Percentiles rank a stretch among this genome's conserved stretches.
These are phyloP conservation scores for Drosophila prolongata DNA, from an alignment of 2,888 invertebrate genomes.

Conservation along the genomic window DNA sequence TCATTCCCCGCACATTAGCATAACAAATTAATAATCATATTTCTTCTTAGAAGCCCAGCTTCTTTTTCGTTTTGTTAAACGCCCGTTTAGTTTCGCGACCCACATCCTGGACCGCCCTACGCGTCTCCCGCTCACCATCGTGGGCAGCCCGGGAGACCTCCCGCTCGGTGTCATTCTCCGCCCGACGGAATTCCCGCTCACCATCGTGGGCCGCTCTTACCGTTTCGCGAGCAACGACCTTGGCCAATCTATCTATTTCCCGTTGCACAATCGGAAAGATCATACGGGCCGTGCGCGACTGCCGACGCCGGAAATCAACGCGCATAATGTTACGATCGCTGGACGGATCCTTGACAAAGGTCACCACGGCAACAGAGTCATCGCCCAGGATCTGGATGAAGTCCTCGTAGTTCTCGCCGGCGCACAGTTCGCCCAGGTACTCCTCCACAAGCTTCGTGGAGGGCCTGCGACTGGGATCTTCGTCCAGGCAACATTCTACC, in stretches of 20 bases:
- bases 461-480: background rate
- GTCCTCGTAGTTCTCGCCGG: too few species aligned
- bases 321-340: slow-evolving; percentile 1
- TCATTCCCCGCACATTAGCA: slow-evolving; percentile 35
- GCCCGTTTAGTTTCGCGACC: background rate
- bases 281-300: background rate
- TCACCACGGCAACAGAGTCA: slow-evolving; percentile 2
- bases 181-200: slow-evolving; percentile 10
- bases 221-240: slow-evolving; percentile 1
- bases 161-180: slow-evolving; percentile 6
- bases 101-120: slow-evolving; percentile 3
- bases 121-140: slow-evolving; percentile 9
- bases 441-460: too few species aligned
- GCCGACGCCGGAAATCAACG: slow-evolving; percentile 3
- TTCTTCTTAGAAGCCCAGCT: slow-evolving; percentile 15
- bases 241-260: background rate
- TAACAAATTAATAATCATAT: slow-evolving; percentile 37
- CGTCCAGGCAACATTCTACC: background rate
- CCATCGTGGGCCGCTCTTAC: background rate
- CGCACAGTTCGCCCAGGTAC: too few species aligned
- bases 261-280: slow-evolving; percentile 6
- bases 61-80: slow-evolving; percentile 13
- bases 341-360: slow-evolving; percentile 8
- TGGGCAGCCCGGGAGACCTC: slow-evolving; percentile 6
- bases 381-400: slow-evolving; percentile 6